Base-by-base conservation (phyloP, 2,888 invertebrate species). In the Catocala sponsa region DNA sequence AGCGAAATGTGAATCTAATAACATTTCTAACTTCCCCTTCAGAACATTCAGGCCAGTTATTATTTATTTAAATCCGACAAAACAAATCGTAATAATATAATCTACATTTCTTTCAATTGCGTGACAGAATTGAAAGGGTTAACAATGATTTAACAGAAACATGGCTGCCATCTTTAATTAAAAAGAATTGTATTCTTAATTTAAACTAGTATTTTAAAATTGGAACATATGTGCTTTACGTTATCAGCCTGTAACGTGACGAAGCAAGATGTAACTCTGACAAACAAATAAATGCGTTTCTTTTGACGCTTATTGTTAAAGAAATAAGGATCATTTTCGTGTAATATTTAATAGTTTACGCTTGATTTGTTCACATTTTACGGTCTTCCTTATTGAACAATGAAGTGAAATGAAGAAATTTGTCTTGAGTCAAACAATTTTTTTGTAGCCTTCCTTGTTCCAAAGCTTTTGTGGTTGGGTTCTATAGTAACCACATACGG, bases 371-470 rank as follows among this genome's bases (percentile, higher is more conserved):
- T 83, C 83, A 82, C 79, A 82, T 80, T 81, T 79, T 73, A 79
- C 83, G 84, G 85, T 87, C 83, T 84, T 87, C 85, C 83, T 76
- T 89, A 88, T 87, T 90, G 90, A 88, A 89, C 86, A 87, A 84
- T 80, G 78, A 83, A 38, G 9, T 87, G 89, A 86, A 88, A 79
- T 85, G 86, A 86, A 89, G 90, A 91, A 83, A 82, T 84, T 74
- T 73, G 74, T 74, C 82, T 84, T 76, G 51, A 41, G 47, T 33
- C 41, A 7, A 61, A n/a, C 35, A 54, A 48, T 4, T 48, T 49
- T 4, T 49, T 32, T 49, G 11, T 9, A 15, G 6, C 32, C n/a
- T 38, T 38, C 32, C 25, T 25, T 25, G 4, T 25, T 25, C 25
- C 25, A 25, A 25, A 25, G 25, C 25, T 25, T 25, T 25, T 25